Percentiles rank a stretch among this genome's conserved stretches.
Conservation (phyloP, 1,140 invertebrate genomes). For the Trichoplusia ni region DNA sequence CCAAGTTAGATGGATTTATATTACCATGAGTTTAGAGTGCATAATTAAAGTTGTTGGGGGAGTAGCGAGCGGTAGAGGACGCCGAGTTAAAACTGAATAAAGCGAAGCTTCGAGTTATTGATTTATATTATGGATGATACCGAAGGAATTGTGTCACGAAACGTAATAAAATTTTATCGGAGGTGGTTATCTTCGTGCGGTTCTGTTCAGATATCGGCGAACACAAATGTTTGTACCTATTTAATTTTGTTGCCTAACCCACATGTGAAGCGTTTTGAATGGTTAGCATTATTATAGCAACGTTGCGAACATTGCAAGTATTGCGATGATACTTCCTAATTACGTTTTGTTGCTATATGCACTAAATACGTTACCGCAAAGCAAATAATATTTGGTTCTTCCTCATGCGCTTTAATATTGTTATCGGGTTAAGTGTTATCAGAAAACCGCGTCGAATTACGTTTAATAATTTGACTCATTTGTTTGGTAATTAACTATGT, state of each 20-base stretch:
- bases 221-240: constrained; percentile 30
- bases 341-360: no score
- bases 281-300: not conserved
- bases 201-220: constrained; percentile 36
- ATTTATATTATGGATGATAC: constrained; percentile 35
- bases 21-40: constrained; percentile 17
- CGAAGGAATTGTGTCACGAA: constrained; percentile 44
- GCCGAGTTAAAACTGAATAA: not conserved
- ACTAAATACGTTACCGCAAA: no score
- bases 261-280: constrained; percentile 11
- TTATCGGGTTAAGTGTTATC: no score
- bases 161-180: constrained; percentile 56
- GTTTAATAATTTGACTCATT: no score
- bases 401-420: no score
- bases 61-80: not conserved
- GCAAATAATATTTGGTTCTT: no score
- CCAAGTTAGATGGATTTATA: constrained; percentile 41
- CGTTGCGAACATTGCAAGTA: no score
- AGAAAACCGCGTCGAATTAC: no score
- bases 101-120: constrained; percentile 17
- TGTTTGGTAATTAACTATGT: no score
- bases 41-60: constrained; percentile 34
- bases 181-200: constrained; percentile 45
- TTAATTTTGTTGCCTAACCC: constrained; percentile 30
- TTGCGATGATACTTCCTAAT: not conserved